Evolutionary conservation across 2,113 vertebrate genomes (phyloP), one percentile per base, ranked within the genome.

Genomic region (Podocnemis expansa): DNA sequence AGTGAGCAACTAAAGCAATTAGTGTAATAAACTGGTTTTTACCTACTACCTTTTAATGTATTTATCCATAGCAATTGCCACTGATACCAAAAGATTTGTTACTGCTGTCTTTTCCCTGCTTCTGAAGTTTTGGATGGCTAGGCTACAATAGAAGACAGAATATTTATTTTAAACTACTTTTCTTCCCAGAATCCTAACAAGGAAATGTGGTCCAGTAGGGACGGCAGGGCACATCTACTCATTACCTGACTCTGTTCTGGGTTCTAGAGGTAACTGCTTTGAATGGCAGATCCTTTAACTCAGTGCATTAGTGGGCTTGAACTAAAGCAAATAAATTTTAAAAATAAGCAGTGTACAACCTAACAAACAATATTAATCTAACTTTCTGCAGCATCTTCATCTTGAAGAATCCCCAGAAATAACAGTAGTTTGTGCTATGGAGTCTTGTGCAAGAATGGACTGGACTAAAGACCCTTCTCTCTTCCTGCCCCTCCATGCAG

Each of bases 291-390:
- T 58, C 27, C 25, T 43, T 84, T 38, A 52, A 21, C 19, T 56
- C 1, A 1, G 6, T 31, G 4, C 45, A 41, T 63, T 54, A 51
- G 31, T 58, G n/a, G 54, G 41, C 38, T 73, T 73, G 21, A 73
- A 88, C 51, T 34, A 25, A 84, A 87, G 55, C 24, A 10, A 47
- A 38, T 3, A 34, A 87, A 47, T 84, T 85, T 79, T 4, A 58
- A 2, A 0, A 0, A 56, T 13, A 2, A 41, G 21, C n/a, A 6
- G n/a, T 49, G 52, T 58, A 70, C 16, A 31, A 13, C 47, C 31
- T 55, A 94, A 78, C 2, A 49, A 52, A 19, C 24, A n/a, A 29
- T n/a, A 55, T 21, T 31, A 75, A 9, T 80, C 45, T 24, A 11
- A 29, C 43, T 1, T 0, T 43, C 49, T 24, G 13, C 13, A 27